Evolutionary conservation across 2,888 invertebrate genomes (phyloP).

Genomic region (Apotomis turbidana): DNA sequence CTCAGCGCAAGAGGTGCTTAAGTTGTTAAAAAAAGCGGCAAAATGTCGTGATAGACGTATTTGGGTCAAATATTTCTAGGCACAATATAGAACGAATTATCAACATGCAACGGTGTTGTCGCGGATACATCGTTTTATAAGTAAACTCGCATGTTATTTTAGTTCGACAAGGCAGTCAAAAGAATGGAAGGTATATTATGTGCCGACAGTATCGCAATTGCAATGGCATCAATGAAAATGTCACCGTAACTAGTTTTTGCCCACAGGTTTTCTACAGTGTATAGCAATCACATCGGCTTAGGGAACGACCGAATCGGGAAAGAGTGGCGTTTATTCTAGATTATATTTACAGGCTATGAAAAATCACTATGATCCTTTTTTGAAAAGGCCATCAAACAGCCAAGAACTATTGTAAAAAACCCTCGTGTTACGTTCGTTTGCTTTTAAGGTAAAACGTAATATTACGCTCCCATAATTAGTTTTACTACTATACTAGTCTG

Average conservation of each 20-base stretch:
- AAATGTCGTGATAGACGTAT: constrained; percentile 18
- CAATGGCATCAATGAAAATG: no score
- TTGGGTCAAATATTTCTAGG: constrained; percentile 21
- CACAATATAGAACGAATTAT: constrained; percentile 6
- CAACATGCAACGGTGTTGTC: constrained; percentile 11
- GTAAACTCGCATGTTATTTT: background rate
- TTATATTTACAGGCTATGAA: background rate
- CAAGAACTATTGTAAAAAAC: background rate
- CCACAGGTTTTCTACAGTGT: no score
- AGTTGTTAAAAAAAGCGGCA: constrained; percentile 10
- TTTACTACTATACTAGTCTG: constrained; percentile 10
- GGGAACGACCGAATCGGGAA: no score
- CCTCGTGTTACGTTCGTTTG: background rate
- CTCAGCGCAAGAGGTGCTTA: background rate
- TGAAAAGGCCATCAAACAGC: no score
- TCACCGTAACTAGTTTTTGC: no score
- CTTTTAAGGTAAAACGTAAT: background rate
- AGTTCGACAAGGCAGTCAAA: no score
- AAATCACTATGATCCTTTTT: background rate
- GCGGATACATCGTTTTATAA: background rate
- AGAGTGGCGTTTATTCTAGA: no score
- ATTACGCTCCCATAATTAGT: background rate
- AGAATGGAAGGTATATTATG: no score
- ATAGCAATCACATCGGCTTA: no score
- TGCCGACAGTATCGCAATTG: no score